A percentile compares a stretch with the other conserved stretches of the same genome.
These are phyloP conservation scores for Amblyjoppa fuscipennis DNA, from an alignment of 2,888 invertebrate species.

Conservation along the genomic window DNA sequence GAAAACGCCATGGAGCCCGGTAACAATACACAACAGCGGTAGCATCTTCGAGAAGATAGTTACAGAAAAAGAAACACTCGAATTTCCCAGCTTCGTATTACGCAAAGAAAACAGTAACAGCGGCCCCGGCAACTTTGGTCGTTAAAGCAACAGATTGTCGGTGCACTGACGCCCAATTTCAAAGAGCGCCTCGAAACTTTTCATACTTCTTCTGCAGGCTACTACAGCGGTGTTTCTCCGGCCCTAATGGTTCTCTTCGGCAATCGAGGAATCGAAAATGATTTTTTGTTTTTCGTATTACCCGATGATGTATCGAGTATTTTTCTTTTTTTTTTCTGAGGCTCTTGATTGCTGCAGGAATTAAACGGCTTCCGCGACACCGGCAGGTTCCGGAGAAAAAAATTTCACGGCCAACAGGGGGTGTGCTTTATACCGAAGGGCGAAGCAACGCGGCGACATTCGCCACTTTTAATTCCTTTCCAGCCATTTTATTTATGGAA, in stretches of 20 bases:
- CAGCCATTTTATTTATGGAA: constrained; percentile 69
- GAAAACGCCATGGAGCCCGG: constrained; percentile 50
- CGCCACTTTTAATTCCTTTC: constrained; percentile 71
- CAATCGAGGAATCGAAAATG: constrained; percentile 46
- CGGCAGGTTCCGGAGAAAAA: constrained; percentile 54
- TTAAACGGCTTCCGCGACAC: constrained; percentile 48
- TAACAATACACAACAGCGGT: constrained; percentile 63
- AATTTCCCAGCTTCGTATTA: constrained; percentile 68
- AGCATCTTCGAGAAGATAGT: constrained; percentile 58
- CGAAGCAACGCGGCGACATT: constrained; percentile 57
- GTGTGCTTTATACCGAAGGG: constrained; percentile 23
- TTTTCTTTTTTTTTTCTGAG: constrained; percentile 16
- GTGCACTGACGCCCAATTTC: constrained; percentile 63
- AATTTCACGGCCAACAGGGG: constrained; percentile 59
- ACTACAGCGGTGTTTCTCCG: constrained; percentile 27
- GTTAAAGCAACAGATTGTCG: constrained; percentile 71
- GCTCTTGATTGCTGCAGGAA: constrained; percentile 17
- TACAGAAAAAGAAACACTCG: constrained; percentile 48
- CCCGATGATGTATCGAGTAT: constrained; percentile 16
- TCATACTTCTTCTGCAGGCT: constrained; percentile 41
- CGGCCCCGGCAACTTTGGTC: constrained; percentile 65
- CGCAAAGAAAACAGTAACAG: constrained; percentile 67
- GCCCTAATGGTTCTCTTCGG: constrained; percentile 35
- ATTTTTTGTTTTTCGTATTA: constrained; percentile 1
- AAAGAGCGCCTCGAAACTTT: constrained; percentile 60